Percentiles rank a stretch among this genome's conserved stretches.
phyloP scores from a whole-genome alignment of 2,113 vertebrate species.

The Eulemur macaco region DNA sequence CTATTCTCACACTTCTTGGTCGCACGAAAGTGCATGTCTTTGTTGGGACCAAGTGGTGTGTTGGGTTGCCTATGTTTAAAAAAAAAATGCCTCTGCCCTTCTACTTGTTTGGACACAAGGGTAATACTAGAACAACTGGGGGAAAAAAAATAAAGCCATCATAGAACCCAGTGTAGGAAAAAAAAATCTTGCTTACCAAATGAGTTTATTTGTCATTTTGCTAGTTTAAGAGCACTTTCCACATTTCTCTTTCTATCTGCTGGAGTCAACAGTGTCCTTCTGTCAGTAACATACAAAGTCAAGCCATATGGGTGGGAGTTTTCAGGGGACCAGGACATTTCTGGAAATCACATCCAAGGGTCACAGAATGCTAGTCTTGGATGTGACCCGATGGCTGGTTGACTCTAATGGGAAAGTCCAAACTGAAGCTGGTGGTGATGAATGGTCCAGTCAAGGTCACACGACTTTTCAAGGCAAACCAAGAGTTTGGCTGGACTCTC shows the following conservation, averaged over 20 bases:
- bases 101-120: slow-evolving; percentile 13
- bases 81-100: neutral
- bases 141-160: neutral
- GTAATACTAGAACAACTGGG: slow-evolving; percentile 17
- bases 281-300: neutral
- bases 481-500: neutral
- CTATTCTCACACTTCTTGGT: neutral
- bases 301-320: neutral
- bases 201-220: neutral
- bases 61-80: neutral
- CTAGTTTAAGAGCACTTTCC: neutral
- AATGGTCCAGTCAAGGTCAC: neutral
- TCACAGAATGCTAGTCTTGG: neutral
- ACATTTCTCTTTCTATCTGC: neutral
- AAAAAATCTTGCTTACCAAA: neutral
- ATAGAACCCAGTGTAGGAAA: neutral
- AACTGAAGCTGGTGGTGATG: neutral
- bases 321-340: neutral
- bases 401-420: neutral
- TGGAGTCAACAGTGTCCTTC: neutral
- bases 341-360: slow-evolving; percentile 10
- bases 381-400: neutral
- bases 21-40: neutral
- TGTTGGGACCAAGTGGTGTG: neutral
- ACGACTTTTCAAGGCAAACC: neutral